phyloP scores from a whole-genome alignment of 2,113 vertebrate species.

The Pristiophorus japonicus region DNA sequence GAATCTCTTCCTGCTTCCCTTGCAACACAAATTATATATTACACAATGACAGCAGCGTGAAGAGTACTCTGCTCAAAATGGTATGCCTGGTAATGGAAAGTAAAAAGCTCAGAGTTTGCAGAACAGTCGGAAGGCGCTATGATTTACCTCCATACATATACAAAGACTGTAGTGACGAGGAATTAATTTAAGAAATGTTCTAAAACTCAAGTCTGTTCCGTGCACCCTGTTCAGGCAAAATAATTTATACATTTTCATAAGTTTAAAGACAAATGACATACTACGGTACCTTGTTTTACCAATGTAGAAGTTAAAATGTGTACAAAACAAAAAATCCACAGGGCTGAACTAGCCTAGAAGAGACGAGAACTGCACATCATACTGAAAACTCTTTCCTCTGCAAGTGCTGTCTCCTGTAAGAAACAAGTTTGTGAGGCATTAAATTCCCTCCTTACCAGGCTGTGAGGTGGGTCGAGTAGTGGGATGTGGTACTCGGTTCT shows the following conservation, averaged over 20 bases:
- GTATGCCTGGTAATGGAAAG: background rate
- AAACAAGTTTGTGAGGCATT: background rate
- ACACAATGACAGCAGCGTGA: background rate
- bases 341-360: background rate
- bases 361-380: background rate
- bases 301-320: background rate
- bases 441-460: constrained; percentile 65
- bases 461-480: constrained; percentile 60
- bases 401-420: background rate
- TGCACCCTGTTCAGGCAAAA: background rate
- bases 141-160: background rate
- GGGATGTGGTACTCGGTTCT: constrained; percentile 66
- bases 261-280: background rate
- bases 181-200: background rate
- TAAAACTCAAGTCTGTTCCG: too few species aligned
- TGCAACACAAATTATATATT: background rate
- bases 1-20: background rate
- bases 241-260: background rate
- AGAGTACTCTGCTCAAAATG: background rate
- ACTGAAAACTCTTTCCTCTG: background rate
- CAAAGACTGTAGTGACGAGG: background rate
- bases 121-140: background rate
- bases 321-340: background rate
- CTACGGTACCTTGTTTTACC: background rate
- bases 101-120: background rate